Conservation (phyloP, 2,888 invertebrate genomes). For the Boloria selene region DNA sequence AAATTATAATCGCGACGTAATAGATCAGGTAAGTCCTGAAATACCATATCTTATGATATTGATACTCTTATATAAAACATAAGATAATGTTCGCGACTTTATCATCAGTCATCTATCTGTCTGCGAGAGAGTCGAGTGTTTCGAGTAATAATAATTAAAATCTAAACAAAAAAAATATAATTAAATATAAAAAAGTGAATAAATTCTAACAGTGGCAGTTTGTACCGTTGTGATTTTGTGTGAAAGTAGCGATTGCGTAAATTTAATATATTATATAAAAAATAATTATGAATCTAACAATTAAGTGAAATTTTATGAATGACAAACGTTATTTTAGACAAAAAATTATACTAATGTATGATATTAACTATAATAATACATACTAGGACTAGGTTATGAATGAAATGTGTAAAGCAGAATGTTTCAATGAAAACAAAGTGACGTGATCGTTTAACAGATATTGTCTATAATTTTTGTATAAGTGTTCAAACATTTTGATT, state of each 20-base stretch:
- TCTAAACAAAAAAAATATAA: background rate
- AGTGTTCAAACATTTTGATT: too few relatives aligned
- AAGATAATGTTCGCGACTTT: slow-evolving; percentile 26
- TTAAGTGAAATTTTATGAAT: slow-evolving; percentile 17
- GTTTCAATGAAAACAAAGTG: too few relatives aligned
- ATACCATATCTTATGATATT: slow-evolving; percentile 17
- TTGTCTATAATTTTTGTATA: too few relatives aligned
- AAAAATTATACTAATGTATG: background rate
- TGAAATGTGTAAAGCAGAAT: too few relatives aligned
- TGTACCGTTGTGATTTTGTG: background rate
- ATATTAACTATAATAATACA: too few relatives aligned
- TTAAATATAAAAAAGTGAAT: background rate
- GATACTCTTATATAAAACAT: slow-evolving; percentile 29
- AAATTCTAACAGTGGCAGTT: slow-evolving; percentile 8
- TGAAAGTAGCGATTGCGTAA: slow-evolving; percentile 1
- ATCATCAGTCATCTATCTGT: slow-evolving; percentile 31
- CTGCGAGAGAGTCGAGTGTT: slow-evolving; percentile 30
- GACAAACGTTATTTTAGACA: slow-evolving; percentile 1
- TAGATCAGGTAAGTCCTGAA: slow-evolving; percentile 3
- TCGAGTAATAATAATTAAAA: slow-evolving; percentile 3
- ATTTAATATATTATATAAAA: slow-evolving; percentile 3
- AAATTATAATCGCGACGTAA: too few relatives aligned
- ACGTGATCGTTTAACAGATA: too few relatives aligned
- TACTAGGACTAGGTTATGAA: too few relatives aligned
- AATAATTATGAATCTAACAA: slow-evolving; percentile 1